phyloP scores from a whole-genome alignment of 2,888 invertebrate species.

The Dryococelus australis region DNA sequence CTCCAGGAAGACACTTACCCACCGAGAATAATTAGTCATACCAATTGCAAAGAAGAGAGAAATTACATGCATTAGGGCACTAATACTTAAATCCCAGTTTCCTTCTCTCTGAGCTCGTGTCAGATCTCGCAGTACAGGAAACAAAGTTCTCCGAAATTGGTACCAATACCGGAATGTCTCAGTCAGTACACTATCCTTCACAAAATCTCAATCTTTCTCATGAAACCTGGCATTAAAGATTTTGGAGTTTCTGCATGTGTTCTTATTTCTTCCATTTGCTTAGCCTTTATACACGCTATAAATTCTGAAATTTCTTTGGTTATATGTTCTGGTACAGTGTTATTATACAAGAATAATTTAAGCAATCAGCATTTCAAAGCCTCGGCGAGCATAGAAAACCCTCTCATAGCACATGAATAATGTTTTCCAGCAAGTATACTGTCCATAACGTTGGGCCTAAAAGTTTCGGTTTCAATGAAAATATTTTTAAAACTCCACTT shows the following conservation, averaged over 20 bases:
- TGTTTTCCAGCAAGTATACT: too few species aligned
- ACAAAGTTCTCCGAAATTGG: conserved; percentile 12
- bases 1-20: not conserved
- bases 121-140: conserved; percentile 18
- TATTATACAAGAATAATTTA: too few species aligned
- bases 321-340: not conserved
- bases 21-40: conserved; percentile 1
- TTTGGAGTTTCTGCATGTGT: not conserved
- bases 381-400: too few species aligned
- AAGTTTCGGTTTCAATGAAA: too few species aligned
- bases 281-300: not conserved
- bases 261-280: not conserved
- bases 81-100: conserved; percentile 19
- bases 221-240: conserved; percentile 2
- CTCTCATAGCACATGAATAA: too few species aligned
- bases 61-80: not conserved
- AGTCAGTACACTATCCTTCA: conserved; percentile 3
- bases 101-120: conserved; percentile 13
- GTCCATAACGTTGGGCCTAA: too few species aligned
- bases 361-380: too few species aligned
- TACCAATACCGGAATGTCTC: conserved; percentile 5
- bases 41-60: not conserved
- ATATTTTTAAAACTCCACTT: too few species aligned
- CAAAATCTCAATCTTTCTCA: conserved; percentile 3
- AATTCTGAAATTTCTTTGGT: not conserved